Conservation (phyloP, 2,888 invertebrate species). For the Elmis aenea region DNA sequence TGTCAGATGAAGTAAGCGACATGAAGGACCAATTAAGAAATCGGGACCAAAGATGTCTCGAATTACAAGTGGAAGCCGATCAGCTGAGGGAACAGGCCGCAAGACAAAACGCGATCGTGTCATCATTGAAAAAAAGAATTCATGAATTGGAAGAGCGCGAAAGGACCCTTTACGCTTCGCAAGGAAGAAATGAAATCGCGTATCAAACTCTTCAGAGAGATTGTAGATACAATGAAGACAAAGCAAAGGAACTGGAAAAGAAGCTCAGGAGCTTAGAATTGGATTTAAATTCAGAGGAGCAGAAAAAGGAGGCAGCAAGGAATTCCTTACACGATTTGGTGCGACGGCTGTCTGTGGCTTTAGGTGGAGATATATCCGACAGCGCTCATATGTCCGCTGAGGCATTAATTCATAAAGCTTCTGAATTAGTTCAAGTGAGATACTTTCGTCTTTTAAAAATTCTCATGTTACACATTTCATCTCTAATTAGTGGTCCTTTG, state of each 20-base stretch:
- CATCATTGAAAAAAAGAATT: constrained; percentile 72
- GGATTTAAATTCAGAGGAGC: constrained; percentile 67
- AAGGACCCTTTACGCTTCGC: constrained; percentile 57
- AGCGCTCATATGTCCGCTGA: constrained; percentile 63
- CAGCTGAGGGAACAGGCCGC: constrained; percentile 77
- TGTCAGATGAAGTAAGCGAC: constrained; percentile 65
- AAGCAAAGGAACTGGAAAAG: constrained; percentile 69
- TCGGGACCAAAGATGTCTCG: constrained; percentile 66
- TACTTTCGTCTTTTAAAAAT: too few species aligned
- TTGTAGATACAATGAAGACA: constrained; percentile 61
- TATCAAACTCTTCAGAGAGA: constrained; percentile 70
- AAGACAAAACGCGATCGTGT: constrained; percentile 74
- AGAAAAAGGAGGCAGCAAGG: constrained; percentile 68
- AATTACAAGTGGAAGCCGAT: constrained; percentile 75
- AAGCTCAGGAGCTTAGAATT: constrained; percentile 68
- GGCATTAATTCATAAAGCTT: constrained; percentile 68
- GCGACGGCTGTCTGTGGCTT: constrained; percentile 64
- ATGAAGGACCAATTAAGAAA: constrained; percentile 64
- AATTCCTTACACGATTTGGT: constrained; percentile 65
- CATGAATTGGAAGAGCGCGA: constrained; percentile 76
- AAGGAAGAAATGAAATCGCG: constrained; percentile 63
- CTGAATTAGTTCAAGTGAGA: constrained; percentile 67
- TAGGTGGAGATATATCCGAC: constrained; percentile 68
- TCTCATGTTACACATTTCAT: too few species aligned
- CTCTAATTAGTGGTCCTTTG: too few species aligned